These are phyloP conservation scores for Pseudorectes ferrugineus DNA, from an alignment of 2,113 vertebrate species.

Conservation along the genomic window DNA sequence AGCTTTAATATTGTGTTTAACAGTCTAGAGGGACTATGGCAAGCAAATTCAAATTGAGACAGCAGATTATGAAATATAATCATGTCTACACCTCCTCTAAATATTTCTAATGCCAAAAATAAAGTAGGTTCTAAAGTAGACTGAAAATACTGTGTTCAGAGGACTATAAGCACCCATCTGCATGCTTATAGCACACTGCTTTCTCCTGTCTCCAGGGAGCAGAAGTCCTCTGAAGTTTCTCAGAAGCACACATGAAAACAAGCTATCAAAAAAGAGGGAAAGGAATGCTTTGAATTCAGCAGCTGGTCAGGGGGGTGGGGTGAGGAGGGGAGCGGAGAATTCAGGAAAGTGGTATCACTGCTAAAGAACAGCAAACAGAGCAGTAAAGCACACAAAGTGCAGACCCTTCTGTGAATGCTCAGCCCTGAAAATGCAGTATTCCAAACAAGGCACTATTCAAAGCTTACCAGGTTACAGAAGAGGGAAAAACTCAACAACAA, in stretches of 20 bases:
- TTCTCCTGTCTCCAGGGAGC: not conserved
- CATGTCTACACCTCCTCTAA: not conserved
- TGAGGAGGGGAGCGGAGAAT: not conserved
- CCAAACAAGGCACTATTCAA: not conserved
- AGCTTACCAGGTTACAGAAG: not conserved
- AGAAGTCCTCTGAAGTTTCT: not conserved
- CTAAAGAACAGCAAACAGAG: not conserved
- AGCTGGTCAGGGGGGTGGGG: fast-evolving
- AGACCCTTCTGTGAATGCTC: not conserved
- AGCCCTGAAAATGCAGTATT: not conserved
- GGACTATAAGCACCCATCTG: not conserved
- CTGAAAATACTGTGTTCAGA: not conserved
- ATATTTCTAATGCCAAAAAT: not conserved
- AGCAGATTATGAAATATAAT: not conserved
- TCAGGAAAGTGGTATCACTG: not conserved
- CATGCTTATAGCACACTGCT: not conserved
- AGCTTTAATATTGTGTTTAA: not conserved
- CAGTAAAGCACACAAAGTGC: not conserved
- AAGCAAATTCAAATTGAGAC: not conserved
- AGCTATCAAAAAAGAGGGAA: not conserved
- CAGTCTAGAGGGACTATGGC: not conserved
- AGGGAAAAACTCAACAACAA: not conserved
- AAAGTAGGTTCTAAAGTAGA: not conserved
- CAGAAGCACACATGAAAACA: not conserved
- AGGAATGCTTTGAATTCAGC: not conserved